phyloP scores from a whole-genome alignment of 37 sponge, comb jelly and placozoan genomes.

The Haliclona indistincta region DNA sequence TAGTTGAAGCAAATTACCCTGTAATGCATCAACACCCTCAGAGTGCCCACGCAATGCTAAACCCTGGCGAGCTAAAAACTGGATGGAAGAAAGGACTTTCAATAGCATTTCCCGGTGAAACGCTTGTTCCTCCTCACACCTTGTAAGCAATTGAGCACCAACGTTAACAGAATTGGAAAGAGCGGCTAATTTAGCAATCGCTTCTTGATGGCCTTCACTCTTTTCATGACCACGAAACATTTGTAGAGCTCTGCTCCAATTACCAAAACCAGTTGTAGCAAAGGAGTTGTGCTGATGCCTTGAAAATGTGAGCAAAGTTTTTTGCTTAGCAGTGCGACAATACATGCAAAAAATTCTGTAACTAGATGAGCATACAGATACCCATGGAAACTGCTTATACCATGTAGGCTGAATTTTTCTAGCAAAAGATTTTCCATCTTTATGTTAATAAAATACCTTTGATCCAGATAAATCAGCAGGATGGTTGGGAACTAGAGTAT shows the following conservation, averaged over 20 bases:
- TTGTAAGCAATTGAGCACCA: slow-evolving; percentile 6
- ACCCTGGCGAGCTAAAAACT: slow-evolving; percentile 40
- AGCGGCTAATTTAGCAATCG: slow-evolving; percentile 1
- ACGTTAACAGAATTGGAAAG: not conserved
- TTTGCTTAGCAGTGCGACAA: too few species aligned
- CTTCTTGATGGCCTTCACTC: slow-evolving; percentile 10
- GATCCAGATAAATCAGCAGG: too few species aligned
- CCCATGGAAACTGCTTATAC: too few species aligned
- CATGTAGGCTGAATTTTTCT: too few species aligned
- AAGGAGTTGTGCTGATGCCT: too few species aligned
- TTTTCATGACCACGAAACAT: slow-evolving; percentile 11
- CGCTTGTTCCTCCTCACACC: slow-evolving; percentile 4
- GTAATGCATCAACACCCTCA: too few species aligned
- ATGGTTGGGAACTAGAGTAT: too few species aligned
- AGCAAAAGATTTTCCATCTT: too few species aligned
- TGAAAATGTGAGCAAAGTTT: too few species aligned
- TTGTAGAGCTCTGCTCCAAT: slow-evolving; percentile 24
- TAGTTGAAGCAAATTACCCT: slow-evolving; percentile 51
- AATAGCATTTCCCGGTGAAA: slow-evolving; percentile 14
- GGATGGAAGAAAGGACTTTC: slow-evolving; percentile 24
- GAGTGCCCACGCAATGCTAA: slow-evolving; percentile 51
- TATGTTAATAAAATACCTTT: too few species aligned
- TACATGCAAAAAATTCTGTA: too few species aligned
- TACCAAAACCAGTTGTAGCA: slow-evolving; percentile 26
- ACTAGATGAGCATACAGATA: too few species aligned